A percentile compares a stretch with the other conserved stretches of the same genome.
Evolutionary conservation across 2,797 vertebrate genomes (phyloP).

Genomic region (Melanogrammus aeglefinus): DNA sequence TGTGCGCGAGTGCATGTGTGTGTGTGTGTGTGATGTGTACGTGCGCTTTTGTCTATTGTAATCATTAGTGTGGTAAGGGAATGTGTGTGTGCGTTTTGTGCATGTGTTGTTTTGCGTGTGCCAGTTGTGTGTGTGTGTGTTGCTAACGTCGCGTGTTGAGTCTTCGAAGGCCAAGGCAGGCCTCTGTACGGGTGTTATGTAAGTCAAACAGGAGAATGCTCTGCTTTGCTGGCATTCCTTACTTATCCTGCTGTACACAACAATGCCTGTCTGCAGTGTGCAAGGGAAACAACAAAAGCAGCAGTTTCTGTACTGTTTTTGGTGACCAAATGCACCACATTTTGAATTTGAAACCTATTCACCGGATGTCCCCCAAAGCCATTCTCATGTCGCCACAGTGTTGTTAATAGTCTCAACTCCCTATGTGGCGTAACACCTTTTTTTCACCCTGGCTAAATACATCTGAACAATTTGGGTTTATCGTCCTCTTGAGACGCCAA

Average conservation of each 20-base stretch:
- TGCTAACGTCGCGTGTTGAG: background rate
- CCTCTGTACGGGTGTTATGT: constrained; percentile 65
- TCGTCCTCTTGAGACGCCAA: no score
- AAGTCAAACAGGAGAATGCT: constrained; percentile 61
- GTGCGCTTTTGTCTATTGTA: no score
- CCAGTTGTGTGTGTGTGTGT: no score
- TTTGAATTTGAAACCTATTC: background rate
- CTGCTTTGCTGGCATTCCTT: constrained; percentile 57
- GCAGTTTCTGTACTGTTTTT: constrained; percentile 10
- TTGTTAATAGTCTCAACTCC: background rate
- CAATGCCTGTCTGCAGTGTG: constrained; percentile 9
- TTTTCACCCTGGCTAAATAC: no score
- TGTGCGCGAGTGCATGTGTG: background rate
- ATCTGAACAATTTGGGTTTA: no score
- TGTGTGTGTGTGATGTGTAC: background rate
- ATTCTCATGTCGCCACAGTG: background rate
- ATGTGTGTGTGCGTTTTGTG: background rate
- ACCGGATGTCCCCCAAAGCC: no score
- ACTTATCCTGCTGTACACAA: constrained; percentile 43
- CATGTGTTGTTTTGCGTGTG: background rate
- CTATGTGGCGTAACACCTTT: background rate
- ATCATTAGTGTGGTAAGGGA: no score
- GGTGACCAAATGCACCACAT: background rate
- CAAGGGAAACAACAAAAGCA: constrained; percentile 12
- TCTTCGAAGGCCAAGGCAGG: constrained; percentile 56